phyloP scores from a whole-genome alignment of 2,113 vertebrate genomes.

The Anguilla japonica region DNA sequence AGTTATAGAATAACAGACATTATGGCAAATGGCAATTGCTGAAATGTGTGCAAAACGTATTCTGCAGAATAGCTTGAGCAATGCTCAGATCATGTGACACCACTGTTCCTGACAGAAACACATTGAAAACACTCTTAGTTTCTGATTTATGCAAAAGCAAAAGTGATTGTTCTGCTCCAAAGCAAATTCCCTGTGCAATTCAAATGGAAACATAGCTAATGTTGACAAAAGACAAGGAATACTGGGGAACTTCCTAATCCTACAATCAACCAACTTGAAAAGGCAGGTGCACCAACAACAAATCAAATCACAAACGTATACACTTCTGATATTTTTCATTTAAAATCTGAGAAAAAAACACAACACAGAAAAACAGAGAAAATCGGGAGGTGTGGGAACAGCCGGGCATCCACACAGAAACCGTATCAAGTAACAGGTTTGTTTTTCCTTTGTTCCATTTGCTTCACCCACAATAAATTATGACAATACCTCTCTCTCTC shows the following conservation, averaged over 20 bases:
- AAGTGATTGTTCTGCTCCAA: slow-evolving; percentile 7
- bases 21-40: too few species aligned
- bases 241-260: slow-evolving; percentile 50
- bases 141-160: too few species aligned
- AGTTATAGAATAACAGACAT: too few species aligned
- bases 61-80: too few species aligned
- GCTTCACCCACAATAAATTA: slow-evolving; percentile 82
- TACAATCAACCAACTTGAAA: slow-evolving; percentile 32
- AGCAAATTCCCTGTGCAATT: slow-evolving; percentile 18
- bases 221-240: slow-evolving; percentile 56
- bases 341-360: slow-evolving; percentile 50
- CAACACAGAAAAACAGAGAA: slow-evolving; percentile 34
- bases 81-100: too few species aligned
- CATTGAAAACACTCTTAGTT: too few species aligned
- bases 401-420: slow-evolving; percentile 62
- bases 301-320: slow-evolving; percentile 45
- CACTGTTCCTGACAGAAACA: too few species aligned
- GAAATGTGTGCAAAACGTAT: too few species aligned
- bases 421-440: slow-evolving; percentile 69
- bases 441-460: slow-evolving; percentile 51
- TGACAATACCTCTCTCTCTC: slow-evolving; percentile 62
- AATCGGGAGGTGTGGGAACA: slow-evolving; percentile 62
- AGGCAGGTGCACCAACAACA: slow-evolving; percentile 48
- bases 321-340: slow-evolving; percentile 43
- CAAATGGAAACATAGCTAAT: slow-evolving; percentile 40